A percentile compares a stretch with the other conserved stretches of the same genome.
These are phyloP conservation scores for Tangara arthus DNA, from an alignment of 2,797 vertebrate genomes.

Conservation along the genomic window DNA sequence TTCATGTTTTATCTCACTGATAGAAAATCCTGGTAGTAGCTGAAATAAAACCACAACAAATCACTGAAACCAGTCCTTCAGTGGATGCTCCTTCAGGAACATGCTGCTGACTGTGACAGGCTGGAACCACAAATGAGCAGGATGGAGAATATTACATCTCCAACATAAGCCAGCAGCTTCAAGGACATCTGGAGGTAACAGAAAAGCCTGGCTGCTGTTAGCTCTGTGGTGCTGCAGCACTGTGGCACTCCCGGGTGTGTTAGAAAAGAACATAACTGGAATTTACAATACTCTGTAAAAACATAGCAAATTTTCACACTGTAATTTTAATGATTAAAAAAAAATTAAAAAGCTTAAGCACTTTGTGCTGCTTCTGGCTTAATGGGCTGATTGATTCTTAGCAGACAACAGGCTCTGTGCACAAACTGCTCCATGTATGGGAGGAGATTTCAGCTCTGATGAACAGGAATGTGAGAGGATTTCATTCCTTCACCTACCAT, in stretches of 20 bases:
- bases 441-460: neutral
- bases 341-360: neutral
- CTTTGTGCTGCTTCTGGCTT: neutral
- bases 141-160: neutral
- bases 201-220: conserved; percentile 25
- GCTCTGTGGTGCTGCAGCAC: conserved; percentile 13
- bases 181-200: conserved; percentile 65
- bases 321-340: neutral
- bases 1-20: neutral
- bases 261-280: neutral
- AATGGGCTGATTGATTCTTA: neutral
- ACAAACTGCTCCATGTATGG: neutral
- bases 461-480: neutral
- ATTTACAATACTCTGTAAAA: neutral
- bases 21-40: neutral
- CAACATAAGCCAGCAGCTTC: conserved; percentile 5
- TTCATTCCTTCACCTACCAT: neutral
- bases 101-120: neutral
- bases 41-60: neutral
- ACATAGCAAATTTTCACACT: neutral
- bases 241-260: neutral
- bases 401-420: neutral
- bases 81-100: neutral
- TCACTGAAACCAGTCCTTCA: neutral
- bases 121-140: neutral